These are phyloP conservation scores for Erynnis tages DNA, from an alignment of 2,888 invertebrate genomes.

Conservation along the genomic window DNA sequence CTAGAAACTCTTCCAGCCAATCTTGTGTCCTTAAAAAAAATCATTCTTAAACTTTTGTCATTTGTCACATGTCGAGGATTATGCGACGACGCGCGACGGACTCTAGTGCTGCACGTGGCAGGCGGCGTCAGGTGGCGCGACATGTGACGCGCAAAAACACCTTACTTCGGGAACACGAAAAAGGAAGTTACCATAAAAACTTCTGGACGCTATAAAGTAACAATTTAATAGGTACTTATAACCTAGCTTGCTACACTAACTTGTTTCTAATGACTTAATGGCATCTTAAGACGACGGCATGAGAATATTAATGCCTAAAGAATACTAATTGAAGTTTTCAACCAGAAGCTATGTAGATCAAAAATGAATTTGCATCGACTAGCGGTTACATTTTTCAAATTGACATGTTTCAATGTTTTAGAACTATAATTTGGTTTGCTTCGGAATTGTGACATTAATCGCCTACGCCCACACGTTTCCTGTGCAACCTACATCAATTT, in stretches of 20 bases:
- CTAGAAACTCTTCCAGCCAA: no score
- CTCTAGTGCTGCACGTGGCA: conserved; percentile 20
- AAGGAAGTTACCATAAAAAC: conserved; percentile 31
- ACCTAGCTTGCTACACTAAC: no score
- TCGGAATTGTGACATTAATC: conserved; percentile 13
- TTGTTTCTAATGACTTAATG: no score
- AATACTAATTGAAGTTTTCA: no score
- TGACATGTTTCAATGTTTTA: conserved; percentile 13
- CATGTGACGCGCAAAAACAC: conserved; percentile 36
- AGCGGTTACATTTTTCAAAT: not conserved
- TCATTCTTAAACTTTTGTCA: no score
- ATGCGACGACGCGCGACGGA: not conserved
- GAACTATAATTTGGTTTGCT: conserved; percentile 13
- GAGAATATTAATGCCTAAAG: no score
- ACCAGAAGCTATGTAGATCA: not conserved
- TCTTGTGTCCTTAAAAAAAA: no score
- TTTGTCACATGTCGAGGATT: not conserved
- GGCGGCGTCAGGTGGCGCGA: conserved; percentile 23
- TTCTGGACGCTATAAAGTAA: no score
- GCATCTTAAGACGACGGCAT: no score
- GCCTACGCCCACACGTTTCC: conserved; percentile 47
- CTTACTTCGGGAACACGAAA: conserved; percentile 28
- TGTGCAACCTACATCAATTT: conserved; percentile 30
- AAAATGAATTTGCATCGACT: not conserved
- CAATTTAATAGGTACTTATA: no score